Base-by-base conservation (phyloP, 2,888 invertebrate genomes). In the Andricus curvator region DNA sequence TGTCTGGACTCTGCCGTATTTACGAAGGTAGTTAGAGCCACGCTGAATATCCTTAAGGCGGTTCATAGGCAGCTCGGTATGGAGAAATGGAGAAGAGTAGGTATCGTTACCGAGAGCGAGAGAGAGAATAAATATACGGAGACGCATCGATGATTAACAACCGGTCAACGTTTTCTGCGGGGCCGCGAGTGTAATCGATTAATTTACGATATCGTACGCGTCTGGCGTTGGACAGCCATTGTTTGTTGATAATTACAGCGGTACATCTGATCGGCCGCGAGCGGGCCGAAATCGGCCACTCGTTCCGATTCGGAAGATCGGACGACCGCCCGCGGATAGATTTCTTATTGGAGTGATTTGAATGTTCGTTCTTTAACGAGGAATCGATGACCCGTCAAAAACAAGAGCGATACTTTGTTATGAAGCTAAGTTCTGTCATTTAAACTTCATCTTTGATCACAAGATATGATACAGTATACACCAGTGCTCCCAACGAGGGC, bases 221-320 rank as follows among this genome's bases (percentile, higher is more conserved):
- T 84, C 83, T 84, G 83, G 84, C 85, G 86, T 83, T 83, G 85
- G 86, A 85, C 87, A 84, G 84, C 87, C 88, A 91, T 91, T 91
- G 91, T 90, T 90, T 90, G 88, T 90, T 87, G 90, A 90, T 91
- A 91, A 91, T 91, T 91, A 90, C 87, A 86, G 83, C 87, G 88
- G 88, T 88, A 87, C 88, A 86, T 89, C 89, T 86, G 88, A 89
- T 86, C 87, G 82, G 83, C 44, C 70, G 70, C 48, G 48, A 70
- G 70, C 48, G 48, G 51, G 70, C 70, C 33, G 25, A 70, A 70
- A 70, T 70, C 70, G 84, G 86, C 84, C 80, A 84, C 83, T 82
- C 79, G 83, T 82, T 81, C 81, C 81, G 88, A 88, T 86, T 86
- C 87, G 87, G 82, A 84, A 84, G 85, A 85, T 84, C 82, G 82